Evolutionary conservation across 2,113 vertebrate genomes (phyloP).

Genomic region (Ochotona curzoniae): DNA sequence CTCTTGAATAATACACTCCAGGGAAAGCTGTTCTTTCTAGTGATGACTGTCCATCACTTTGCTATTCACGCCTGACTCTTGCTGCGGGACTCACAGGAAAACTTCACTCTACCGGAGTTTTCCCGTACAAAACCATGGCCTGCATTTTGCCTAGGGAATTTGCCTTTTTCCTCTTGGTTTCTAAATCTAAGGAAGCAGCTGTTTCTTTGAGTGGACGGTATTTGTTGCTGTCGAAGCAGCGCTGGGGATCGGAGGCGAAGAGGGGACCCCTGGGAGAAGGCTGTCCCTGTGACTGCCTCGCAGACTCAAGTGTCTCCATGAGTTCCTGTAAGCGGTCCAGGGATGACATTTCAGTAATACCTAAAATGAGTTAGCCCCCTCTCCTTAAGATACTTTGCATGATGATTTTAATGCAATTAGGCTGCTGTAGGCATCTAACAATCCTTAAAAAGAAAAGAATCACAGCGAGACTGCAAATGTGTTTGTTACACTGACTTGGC

Average conservation of each 20-base stretch:
- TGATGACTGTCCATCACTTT: background rate
- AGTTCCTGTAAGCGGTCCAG: background rate
- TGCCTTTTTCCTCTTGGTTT: constrained; percentile 1
- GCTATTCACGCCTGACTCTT: background rate
- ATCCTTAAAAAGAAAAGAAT: background rate
- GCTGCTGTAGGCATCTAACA: background rate
- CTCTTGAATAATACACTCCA: background rate
- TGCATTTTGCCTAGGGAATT: constrained; percentile 30
- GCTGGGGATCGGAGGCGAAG: background rate
- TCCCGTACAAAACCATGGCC: background rate
- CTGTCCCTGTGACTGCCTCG: background rate
- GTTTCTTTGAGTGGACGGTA: constrained; percentile 22
- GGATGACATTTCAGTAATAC: constrained; percentile 1
- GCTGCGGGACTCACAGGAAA: background rate
- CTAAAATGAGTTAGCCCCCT: constrained; percentile 58
- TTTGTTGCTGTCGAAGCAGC: background rate
- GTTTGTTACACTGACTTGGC: background rate
- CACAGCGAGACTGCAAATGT: background rate
- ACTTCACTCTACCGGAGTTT: background rate
- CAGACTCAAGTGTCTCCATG: constrained; percentile 6
- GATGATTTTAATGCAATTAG: constrained; percentile 59
- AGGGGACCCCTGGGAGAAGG: background rate
- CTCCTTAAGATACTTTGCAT: constrained; percentile 47
- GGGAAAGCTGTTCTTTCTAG: background rate
- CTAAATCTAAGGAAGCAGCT: constrained; percentile 44